Evolutionary conservation across 2,113 vertebrate genomes (phyloP), one percentile per base, ranked within the genome.

Genomic region (Hippocampus guttulatus): DNA sequence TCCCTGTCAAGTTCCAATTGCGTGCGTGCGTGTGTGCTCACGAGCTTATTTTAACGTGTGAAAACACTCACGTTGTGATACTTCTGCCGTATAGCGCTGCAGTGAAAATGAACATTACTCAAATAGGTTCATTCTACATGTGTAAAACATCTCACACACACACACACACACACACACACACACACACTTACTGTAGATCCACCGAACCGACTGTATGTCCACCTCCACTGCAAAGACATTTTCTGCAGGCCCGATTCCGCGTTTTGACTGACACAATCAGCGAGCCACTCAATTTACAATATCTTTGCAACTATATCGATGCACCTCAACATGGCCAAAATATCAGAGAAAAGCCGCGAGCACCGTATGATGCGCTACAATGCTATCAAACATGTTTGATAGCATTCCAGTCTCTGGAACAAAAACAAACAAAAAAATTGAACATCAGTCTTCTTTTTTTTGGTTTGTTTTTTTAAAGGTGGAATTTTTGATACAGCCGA

Each of bases 21-120:
- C 33, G 43, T 9, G 51, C 47, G 54, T 61, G 74, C 49, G 70
- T 40, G 65, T 67, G 73, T 69, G 69, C 55, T 64, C 66, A 41
- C 72, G 65, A 45, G 5, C 33, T 38, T 5, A 38, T 38, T 38
- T 38, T 38, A 45, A 45, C 11, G 2, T 11, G 14, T 16, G 14
- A 45, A 45, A 45, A 45, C 43, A 45, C 43, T 15, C 43, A 14
- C 43, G 3, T 55, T 25, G 21, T 23, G 5, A 10, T 55, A 62
- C 6, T 18, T 27, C 11, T 27, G 58, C 25, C 43, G 10, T 27
- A 27, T 33, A n/a, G 16, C 60, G 54, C 79, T 81, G 81, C 88
- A 91, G 83, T 92, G 88, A 80, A 62, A 91, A 82, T 92, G 88
- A 78, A 64, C 72, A 58, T 30, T 43, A 20, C n/a, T 51, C 69